A percentile compares a stretch with the other conserved stretches of the same genome.
Conservation (phyloP, 2,797 vertebrate species). For the Siniperca undulata region DNA sequence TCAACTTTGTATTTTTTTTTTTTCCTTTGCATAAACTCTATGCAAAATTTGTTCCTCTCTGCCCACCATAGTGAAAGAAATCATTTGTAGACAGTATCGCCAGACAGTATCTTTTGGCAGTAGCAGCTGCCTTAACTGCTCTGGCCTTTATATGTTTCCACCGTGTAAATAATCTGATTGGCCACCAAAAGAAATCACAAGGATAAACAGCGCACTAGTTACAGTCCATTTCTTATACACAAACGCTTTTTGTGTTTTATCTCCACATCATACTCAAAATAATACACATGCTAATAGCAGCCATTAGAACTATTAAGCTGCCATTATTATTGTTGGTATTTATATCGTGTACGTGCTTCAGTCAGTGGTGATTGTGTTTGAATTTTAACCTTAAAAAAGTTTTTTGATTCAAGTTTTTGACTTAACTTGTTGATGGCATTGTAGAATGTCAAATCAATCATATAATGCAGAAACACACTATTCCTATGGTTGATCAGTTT, state of each 20-base stretch:
- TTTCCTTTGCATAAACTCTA: constrained; percentile 19
- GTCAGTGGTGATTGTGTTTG: constrained; percentile 64
- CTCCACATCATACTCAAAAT: constrained; percentile 75
- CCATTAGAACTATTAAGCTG: constrained; percentile 80
- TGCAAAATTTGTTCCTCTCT: constrained; percentile 56
- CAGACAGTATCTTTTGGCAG: constrained; percentile 85
- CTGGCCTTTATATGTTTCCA: constrained; percentile 81
- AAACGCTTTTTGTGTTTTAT: constrained; percentile 79
- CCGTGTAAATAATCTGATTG: constrained; percentile 86
- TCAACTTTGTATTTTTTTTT: constrained; percentile 12
- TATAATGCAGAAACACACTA: not conserved
- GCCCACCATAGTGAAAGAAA: constrained; percentile 74
- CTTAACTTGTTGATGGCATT: constrained; percentile 16
- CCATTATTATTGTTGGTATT: constrained; percentile 79
- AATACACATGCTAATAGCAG: constrained; percentile 76
- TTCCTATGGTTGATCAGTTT: not conserved
- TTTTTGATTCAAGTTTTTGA: constrained; percentile 20
- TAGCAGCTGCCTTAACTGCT: constrained; percentile 78
- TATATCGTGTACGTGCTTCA: constrained; percentile 69
- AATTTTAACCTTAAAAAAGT: constrained; percentile 58
- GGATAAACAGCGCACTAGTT: constrained; percentile 78
- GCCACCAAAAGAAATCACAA: constrained; percentile 77
- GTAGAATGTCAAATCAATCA: constrained; percentile 32
- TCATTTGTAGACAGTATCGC: constrained; percentile 76
- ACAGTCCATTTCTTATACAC: constrained; percentile 85